These are phyloP conservation scores for Theretra japonica DNA, from an alignment of 2,888 invertebrate genomes.

Conservation along the genomic window DNA sequence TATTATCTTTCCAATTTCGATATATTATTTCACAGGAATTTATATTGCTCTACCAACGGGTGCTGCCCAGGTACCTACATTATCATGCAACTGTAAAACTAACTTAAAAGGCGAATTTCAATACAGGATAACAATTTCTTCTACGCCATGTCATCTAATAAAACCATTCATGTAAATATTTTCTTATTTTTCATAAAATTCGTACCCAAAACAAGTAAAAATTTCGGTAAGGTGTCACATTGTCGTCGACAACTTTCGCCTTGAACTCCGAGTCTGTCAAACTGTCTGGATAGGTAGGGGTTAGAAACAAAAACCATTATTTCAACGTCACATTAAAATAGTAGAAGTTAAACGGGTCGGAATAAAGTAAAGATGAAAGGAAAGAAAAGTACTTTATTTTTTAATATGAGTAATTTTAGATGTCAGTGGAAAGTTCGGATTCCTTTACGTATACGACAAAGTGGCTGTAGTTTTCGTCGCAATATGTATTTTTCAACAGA, in stretches of 20 bases:
- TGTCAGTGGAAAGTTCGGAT: no score
- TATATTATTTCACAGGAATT: no score
- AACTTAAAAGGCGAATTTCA: no score
- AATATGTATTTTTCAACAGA: no score
- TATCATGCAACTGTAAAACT: no score
- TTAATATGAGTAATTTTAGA: background rate
- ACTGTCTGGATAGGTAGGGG: constrained; percentile 16
- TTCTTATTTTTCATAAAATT: background rate
- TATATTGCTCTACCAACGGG: no score
- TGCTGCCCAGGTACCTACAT: no score
- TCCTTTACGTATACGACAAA: no score
- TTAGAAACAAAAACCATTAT: constrained; percentile 19
- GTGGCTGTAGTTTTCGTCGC: no score
- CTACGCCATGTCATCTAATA: no score
- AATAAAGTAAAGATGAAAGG: constrained; percentile 4
- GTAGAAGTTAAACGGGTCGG: background rate
- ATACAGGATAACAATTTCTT: no score
- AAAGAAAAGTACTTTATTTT: background rate
- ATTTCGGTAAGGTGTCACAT: background rate
- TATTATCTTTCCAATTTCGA: no score
- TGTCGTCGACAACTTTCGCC: background rate
- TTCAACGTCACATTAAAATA: constrained; percentile 20
- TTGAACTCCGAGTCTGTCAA: constrained; percentile 21
- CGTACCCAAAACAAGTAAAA: background rate
- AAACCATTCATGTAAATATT: background rate